Base-by-base conservation (phyloP, 2,113 vertebrate species). In the Aplodontia rufa region DNA sequence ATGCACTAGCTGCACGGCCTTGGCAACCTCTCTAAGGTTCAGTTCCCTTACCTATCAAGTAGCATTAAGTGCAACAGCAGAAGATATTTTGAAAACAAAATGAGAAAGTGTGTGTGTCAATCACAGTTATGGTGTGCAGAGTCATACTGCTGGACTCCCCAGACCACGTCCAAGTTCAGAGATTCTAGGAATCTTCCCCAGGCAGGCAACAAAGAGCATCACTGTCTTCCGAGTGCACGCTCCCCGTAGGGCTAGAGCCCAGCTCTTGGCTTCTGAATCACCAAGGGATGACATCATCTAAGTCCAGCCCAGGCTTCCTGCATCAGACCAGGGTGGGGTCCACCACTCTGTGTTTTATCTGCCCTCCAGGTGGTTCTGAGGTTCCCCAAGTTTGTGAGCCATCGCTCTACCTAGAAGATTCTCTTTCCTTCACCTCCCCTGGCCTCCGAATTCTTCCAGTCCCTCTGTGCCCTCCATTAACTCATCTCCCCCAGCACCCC, bases 1-100 rank as follows among this genome's bases (percentile, higher is more conserved):
- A 4, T 9, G 55, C 32, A 30, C 37, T 3, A 0, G 26, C 49
- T 1, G 0, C 0, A 1, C 20, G 32, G 3, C 53, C 69, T 42
- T 17, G 1, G 40, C n/a, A 92, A 24, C 35, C 24, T 12, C 51
- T 92, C 8, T 37, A 24, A 13, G 17, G 24, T 45, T 83, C 8
- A 11, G 1, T 6, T 68, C 53, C 53, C 55, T 96, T 45, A 49
- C 64, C 49, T 71, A 1, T 40, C 10, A 58, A 87, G 53, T 0
- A 37, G 69, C 90, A 75, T 32, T 40, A 47, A 66, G 32, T n/a
- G 1, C 51, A 53, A 28, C 32, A 6, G 28, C 37, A 49, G 40
- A 69, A 47, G 20, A 24, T 30, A 2, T 32, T n/a, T 13, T 62
- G 17, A 20, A 58, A 68, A 24, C 6, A 19, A n/a, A 60, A 14